Evolutionary conservation across 2,797 vertebrate species (phyloP), one percentile per base, ranked within the genome.

Genomic region (Meriones psammophilus): DNA sequence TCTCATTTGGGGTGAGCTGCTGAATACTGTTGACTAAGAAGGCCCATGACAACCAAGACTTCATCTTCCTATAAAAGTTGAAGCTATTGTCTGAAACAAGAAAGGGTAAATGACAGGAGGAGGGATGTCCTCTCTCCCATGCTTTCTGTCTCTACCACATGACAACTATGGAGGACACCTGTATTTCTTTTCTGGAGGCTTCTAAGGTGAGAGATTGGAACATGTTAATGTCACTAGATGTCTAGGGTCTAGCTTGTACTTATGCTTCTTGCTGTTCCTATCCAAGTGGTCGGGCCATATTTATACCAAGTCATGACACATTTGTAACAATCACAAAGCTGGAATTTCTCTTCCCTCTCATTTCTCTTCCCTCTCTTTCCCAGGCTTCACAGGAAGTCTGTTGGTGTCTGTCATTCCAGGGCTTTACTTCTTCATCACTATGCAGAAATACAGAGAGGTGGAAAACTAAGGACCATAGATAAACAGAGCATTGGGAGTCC

Each of bases 161-260:
- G 28, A 60, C 33, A 69, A 74, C 86, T 30, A 58, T 64, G 56
- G 0, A 13, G 28, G 14, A n/a, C 62, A 50, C 10, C 10, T 39
- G 13, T 73, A 36, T 73, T 90, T 64, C 33, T 60, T 69, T 84
- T n/a, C 81, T 14, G 9, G 33, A 89, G 33, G n/a, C 39, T 84
- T 83, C 91, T 90, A 69, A 91, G 95, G 26, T 74, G 71, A 84
- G 46, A 24, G 46, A 13, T 74, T 81, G 64, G 56, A 22, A 56
- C 18, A 1, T 33, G 26, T 24, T 77, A 3, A 24, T 74, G 18
- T 36, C 86, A 64, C 26, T n/a, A 69, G 26, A 2, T 3, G 12
- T 39, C n/a, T 71, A 46, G 39, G 14, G 10, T 22, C 22, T 88
- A 84, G 54, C 26, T 81, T 79, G 28, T 79, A 30, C 33, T 93